Evolutionary conservation across 1,140 invertebrate species (phyloP), one percentile per base, ranked within the genome.

Genomic region (Trichogramma pretiosum): DNA sequence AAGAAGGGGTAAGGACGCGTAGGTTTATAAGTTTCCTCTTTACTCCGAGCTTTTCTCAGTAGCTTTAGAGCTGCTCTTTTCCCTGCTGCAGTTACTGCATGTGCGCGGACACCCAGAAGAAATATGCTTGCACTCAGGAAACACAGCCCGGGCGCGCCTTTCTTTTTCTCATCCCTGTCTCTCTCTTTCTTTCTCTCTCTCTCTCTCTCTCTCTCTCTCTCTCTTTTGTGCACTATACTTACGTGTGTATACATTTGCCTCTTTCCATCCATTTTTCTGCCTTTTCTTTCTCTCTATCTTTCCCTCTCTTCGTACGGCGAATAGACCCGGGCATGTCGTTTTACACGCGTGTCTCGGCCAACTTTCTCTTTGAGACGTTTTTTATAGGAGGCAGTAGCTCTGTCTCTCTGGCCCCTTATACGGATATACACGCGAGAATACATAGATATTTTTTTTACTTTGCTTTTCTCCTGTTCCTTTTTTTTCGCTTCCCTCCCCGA

Each of bases 61-160:
- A n/a, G n/a, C n/a, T n/a, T n/a, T n/a, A n/a, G n/a, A n/a, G n/a
- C n/a, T n/a, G n/a, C n/a, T n/a, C n/a, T n/a, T n/a, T n/a, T n/a
- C n/a, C n/a, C n/a, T n/a, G n/a, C n/a, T n/a, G n/a, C n/a, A n/a
- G n/a, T n/a, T n/a, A n/a, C n/a, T n/a, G n/a, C 33, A 30, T 2
- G 4, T 10, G 11, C 18, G 36, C 30, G 26, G 45, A 33, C 26
- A 47, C 21, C 38, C 21, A 14, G 22, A 43, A 48, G 46, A 48
- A 48, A 48, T 48, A 48, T 48, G 46, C 26, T 42, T 48, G 46
- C 46, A 48, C 46, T 48, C 33, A 48, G 33, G 46, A 42, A 48
- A 37, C 33, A 23, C 39, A 30, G 14, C 18, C 37, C 37, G 32
- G 32, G 36, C 18, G 17, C 36, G 22, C 19, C n/a, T 22, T 5